phyloP scores from a whole-genome alignment of 2,888 invertebrate genomes.

The Tuberolachnus salignus region DNA sequence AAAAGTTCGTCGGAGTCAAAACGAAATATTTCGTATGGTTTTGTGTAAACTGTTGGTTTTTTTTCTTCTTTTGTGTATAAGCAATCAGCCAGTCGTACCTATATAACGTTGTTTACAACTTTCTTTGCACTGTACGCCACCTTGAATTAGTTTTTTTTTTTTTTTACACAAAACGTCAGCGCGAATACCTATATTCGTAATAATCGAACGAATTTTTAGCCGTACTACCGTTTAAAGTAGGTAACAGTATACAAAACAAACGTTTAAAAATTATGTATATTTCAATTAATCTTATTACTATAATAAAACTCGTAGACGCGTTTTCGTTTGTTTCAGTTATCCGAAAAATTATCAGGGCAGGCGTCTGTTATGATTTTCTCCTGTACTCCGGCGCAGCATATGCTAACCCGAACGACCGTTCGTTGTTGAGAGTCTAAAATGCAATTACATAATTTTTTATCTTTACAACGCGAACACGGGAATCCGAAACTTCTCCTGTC shows the following conservation, averaged over 20 bases:
- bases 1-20: background rate
- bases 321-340: background rate
- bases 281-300: no score
- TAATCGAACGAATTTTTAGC: background rate
- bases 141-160: conserved; percentile 33
- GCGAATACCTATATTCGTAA: background rate
- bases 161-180: conserved; percentile 2
- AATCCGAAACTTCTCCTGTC: conserved; percentile 8
- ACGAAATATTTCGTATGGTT: background rate
- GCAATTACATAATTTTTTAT: conserved; percentile 8
- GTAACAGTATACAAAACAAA: no score
- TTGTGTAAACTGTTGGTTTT: background rate
- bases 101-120: background rate
- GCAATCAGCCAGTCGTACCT: background rate
- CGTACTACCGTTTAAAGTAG: no score
- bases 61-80: background rate
- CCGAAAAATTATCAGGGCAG: conserved; percentile 10
- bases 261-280: no score
- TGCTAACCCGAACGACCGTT: conserved; percentile 18
- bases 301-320: background rate
- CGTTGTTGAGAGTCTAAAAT: conserved; percentile 20
- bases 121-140: background rate
- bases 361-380: background rate
- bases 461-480: background rate
- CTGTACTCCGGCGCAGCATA: conserved; percentile 2